Conservation (phyloP, 2,113 vertebrate genomes). For the Psettodes erumei region DNA sequence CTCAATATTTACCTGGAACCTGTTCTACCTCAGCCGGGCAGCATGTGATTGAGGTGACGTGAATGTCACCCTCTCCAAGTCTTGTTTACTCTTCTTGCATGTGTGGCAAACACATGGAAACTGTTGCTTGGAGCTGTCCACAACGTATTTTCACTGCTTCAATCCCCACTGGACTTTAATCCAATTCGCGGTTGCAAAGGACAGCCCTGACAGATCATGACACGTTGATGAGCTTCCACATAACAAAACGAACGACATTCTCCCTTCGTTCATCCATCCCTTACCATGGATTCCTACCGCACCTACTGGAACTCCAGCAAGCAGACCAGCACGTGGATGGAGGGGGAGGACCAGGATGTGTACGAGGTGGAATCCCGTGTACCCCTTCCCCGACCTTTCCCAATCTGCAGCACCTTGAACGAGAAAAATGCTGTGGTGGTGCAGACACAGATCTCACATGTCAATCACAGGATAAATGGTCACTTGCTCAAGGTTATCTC, state of each 20-base stretch:
- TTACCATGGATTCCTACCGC: constrained; percentile 91
- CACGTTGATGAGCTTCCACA: background rate
- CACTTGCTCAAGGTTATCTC: constrained; percentile 94
- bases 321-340: constrained; percentile 83
- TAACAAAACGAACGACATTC: constrained; percentile 3
- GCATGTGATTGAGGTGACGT: constrained; percentile 63
- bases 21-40: constrained; percentile 56
- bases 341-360: constrained; percentile 88
- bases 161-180: constrained; percentile 54
- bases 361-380: constrained; percentile 95
- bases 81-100: constrained; percentile 73
- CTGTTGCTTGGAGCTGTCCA: constrained; percentile 71
- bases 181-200: constrained; percentile 18
- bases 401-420: constrained; percentile 84
- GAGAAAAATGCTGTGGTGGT: constrained; percentile 92
- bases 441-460: constrained; percentile 92
- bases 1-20: constrained; percentile 54
- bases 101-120: constrained; percentile 64
- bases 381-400: constrained; percentile 93
- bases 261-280: background rate
- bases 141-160: constrained; percentile 38
- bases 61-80: constrained; percentile 46
- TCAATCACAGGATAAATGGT: constrained; percentile 87
- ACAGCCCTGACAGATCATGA: constrained; percentile 23
- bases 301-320: constrained; percentile 85